Percentiles rank a stretch among this genome's conserved stretches.
These are phyloP conservation scores for Hydrolagus affinis DNA, from an alignment of 2,113 vertebrate species.

Conservation along the genomic window DNA sequence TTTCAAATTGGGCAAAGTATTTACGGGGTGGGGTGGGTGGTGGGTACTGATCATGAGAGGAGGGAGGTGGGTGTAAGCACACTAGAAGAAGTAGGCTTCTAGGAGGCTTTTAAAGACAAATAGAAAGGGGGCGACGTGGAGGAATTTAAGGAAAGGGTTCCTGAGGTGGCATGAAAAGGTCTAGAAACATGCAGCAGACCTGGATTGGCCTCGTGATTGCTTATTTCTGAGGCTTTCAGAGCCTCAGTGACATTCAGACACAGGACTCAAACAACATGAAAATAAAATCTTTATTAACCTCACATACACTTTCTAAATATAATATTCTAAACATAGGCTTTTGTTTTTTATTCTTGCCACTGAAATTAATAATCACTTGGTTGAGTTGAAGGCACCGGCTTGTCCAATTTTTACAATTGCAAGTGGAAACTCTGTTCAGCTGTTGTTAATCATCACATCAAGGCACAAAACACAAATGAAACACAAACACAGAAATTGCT, in stretches of 20 bases:
- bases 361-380: background rate
- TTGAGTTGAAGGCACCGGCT: background rate
- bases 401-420: background rate
- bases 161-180: too few relatives aligned
- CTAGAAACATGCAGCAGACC: too few relatives aligned
- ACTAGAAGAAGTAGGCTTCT: background rate
- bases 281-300: background rate
- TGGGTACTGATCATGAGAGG: background rate
- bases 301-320: background rate
- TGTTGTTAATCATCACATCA: background rate
- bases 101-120: too few relatives aligned
- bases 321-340: too few relatives aligned
- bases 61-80: background rate
- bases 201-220: background rate
- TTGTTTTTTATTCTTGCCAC: too few relatives aligned
- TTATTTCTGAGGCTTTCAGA: background rate
- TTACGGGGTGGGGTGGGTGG: too few relatives aligned
- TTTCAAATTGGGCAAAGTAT: too few relatives aligned
- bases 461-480: background rate
- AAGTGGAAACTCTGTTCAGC: background rate
- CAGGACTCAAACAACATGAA: too few relatives aligned
- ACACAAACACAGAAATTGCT: too few relatives aligned
- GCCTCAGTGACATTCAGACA: too few relatives aligned
- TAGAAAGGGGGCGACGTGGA: too few relatives aligned
- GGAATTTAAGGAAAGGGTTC: too few relatives aligned